Conservation (phyloP, 2,888 invertebrate genomes). For the Phaedon cochleariae region DNA sequence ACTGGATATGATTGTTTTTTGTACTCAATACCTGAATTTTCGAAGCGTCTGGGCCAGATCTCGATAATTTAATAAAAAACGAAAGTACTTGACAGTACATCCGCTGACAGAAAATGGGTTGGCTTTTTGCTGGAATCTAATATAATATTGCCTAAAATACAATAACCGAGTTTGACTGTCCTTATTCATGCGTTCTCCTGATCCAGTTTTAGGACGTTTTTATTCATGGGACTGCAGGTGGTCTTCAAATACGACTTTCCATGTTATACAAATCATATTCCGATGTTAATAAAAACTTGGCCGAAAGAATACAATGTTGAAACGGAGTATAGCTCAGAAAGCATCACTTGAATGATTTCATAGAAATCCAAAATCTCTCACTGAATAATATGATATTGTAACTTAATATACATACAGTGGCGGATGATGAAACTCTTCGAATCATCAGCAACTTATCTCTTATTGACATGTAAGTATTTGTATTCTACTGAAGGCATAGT, state of each 20-base stretch:
- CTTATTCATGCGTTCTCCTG: slow-evolving; percentile 28
- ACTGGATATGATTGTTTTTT: slow-evolving; percentile 32
- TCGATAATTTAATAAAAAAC: slow-evolving; percentile 1
- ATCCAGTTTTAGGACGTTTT: slow-evolving; percentile 31
- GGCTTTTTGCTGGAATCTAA: background rate
- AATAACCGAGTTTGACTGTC: slow-evolving; percentile 38
- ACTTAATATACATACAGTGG: too few relatives aligned
- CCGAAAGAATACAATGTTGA: background rate
- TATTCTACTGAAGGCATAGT: too few relatives aligned
- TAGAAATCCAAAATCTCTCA: too few relatives aligned
- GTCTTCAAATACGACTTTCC: background rate
- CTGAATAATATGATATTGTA: too few relatives aligned
- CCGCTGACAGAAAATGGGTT: background rate
- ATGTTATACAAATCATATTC: background rate
- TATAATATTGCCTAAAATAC: slow-evolving; percentile 21
- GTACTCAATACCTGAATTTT: background rate
- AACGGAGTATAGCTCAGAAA: too few relatives aligned
- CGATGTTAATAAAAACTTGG: background rate
- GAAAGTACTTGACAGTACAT: background rate
- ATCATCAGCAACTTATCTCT: too few relatives aligned
- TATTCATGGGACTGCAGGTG: slow-evolving; percentile 25
- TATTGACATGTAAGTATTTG: too few relatives aligned
- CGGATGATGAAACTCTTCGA: too few relatives aligned
- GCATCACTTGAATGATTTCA: too few relatives aligned
- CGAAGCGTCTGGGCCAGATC: slow-evolving; percentile 1